A percentile compares a stretch with the other conserved stretches of the same genome.
Conservation (phyloP, 2,888 invertebrate species). For the Caenorhabditis zanzibari region DNA sequence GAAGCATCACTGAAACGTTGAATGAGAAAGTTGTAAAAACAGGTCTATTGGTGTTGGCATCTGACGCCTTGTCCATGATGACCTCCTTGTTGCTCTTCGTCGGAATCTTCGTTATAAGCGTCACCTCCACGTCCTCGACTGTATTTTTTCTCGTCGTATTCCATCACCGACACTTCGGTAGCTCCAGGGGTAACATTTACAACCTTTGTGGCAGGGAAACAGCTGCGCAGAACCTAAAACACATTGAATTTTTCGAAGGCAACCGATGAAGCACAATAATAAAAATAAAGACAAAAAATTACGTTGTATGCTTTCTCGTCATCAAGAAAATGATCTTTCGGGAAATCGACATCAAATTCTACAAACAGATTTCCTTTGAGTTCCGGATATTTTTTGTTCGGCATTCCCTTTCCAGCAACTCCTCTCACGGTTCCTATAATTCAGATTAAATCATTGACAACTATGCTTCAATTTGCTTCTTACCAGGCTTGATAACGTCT, state of each 20-base stretch:
- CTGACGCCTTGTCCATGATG: slow-evolving; percentile 66
- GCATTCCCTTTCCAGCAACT: slow-evolving; percentile 94
- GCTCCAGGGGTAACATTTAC: slow-evolving; percentile 87
- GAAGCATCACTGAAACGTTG: slow-evolving; percentile 4
- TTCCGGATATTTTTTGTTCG: slow-evolving; percentile 84
- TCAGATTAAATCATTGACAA: slow-evolving; percentile 65
- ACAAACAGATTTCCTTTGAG: slow-evolving; percentile 90
- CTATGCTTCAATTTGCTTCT: background rate
- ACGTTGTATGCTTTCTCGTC: slow-evolving; percentile 78
- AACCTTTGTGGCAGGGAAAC: slow-evolving; percentile 89
- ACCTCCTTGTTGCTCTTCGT: slow-evolving; percentile 86
- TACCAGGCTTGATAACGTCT: slow-evolving; percentile 91
- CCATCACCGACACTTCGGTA: slow-evolving; percentile 89
- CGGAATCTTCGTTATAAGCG: slow-evolving; percentile 87
- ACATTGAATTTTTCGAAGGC: too few relatives aligned
- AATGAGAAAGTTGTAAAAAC: background rate
- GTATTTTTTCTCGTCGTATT: slow-evolving; percentile 80
- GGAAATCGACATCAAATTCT: slow-evolving; percentile 92
- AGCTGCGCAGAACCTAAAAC: slow-evolving; percentile 88
- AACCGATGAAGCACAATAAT: too few relatives aligned
- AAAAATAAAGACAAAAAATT: background rate
- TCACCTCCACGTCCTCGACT: slow-evolving; percentile 85
- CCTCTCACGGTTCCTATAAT: slow-evolving; percentile 87
- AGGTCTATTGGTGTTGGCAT: slow-evolving; percentile 64
- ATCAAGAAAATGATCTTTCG: slow-evolving; percentile 89